phyloP scores from a whole-genome alignment of 2,888 invertebrate species.

The Gnatocerus cornutus region DNA sequence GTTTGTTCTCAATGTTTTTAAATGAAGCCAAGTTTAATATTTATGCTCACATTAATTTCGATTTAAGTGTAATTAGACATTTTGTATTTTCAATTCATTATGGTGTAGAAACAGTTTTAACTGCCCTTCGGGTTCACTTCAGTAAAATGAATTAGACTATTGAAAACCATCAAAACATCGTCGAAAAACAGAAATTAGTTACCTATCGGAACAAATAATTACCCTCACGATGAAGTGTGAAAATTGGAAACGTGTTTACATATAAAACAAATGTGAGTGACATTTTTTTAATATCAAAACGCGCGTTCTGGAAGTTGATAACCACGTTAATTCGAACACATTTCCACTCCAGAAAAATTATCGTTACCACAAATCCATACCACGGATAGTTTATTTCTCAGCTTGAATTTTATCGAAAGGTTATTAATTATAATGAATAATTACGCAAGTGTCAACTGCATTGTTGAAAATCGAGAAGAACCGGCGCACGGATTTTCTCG shows the following conservation, averaged over 20 bases:
- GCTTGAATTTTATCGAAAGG: conserved; percentile 1
- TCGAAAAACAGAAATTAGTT: too few species aligned
- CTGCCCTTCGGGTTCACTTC: conserved; percentile 7
- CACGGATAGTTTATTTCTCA: not conserved
- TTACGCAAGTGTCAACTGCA: not conserved
- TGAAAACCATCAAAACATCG: too few species aligned
- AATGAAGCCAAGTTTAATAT: conserved; percentile 19
- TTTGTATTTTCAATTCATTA: conserved; percentile 22
- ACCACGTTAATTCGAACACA: too few species aligned
- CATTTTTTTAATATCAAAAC: too few species aligned
- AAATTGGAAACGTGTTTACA: too few species aligned
- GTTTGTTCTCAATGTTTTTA: too few species aligned
- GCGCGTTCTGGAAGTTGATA: too few species aligned
- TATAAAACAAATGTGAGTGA: too few species aligned
- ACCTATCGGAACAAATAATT: too few species aligned
- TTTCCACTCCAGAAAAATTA: too few species aligned
- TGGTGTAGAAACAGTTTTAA: conserved; percentile 25
- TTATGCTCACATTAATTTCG: conserved; percentile 19
- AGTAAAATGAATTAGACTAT: too few species aligned
- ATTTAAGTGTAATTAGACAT: conserved; percentile 31
- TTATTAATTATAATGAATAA: conserved; percentile 6
- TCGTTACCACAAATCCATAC: not conserved
- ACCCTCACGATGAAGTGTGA: not conserved
- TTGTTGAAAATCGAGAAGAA: not conserved
- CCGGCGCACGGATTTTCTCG: not conserved